Evolutionary conservation across 2,888 invertebrate species (phyloP).

Genomic region (Hemicrepidius hirtus): DNA sequence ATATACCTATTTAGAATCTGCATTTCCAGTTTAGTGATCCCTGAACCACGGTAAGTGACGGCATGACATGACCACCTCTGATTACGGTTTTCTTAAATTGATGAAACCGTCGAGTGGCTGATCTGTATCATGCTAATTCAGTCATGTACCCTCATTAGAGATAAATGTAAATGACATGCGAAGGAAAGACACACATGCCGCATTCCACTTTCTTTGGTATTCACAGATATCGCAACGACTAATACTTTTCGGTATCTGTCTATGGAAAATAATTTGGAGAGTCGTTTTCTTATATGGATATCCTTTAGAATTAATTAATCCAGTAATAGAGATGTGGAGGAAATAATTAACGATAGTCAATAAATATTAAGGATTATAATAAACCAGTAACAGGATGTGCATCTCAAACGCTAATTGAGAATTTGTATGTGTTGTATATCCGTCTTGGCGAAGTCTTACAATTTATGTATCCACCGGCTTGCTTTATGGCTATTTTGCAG

Average conservation of each 20-base stretch:
- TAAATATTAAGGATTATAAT: slow-evolving; percentile 42
- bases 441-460: slow-evolving; percentile 66
- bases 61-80: slow-evolving; percentile 59
- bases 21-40: slow-evolving; percentile 46
- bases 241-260: slow-evolving; percentile 12
- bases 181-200: slow-evolving; percentile 48
- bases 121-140: slow-evolving; percentile 66
- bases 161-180: slow-evolving; percentile 64
- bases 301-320: not conserved
- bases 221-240: slow-evolving; percentile 38
- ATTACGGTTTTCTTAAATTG: slow-evolving; percentile 56
- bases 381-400: slow-evolving; percentile 58
- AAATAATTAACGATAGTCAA: slow-evolving; percentile 23
- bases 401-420: slow-evolving; percentile 68
- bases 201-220: slow-evolving; percentile 51
- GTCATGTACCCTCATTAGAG: slow-evolving; percentile 64
- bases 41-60: slow-evolving; percentile 49
- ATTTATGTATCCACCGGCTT: slow-evolving; percentile 70
- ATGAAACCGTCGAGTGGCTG: slow-evolving; percentile 56
- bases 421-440: slow-evolving; percentile 70
- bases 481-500: slow-evolving; percentile 71
- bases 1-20: slow-evolving; percentile 19
- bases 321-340: slow-evolving; percentile 5
- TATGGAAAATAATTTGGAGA: slow-evolving; percentile 3
- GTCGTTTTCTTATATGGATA: not conserved